phyloP scores from a whole-genome alignment of 2,797 vertebrate genomes.

The Eulemur coronatus region DNA sequence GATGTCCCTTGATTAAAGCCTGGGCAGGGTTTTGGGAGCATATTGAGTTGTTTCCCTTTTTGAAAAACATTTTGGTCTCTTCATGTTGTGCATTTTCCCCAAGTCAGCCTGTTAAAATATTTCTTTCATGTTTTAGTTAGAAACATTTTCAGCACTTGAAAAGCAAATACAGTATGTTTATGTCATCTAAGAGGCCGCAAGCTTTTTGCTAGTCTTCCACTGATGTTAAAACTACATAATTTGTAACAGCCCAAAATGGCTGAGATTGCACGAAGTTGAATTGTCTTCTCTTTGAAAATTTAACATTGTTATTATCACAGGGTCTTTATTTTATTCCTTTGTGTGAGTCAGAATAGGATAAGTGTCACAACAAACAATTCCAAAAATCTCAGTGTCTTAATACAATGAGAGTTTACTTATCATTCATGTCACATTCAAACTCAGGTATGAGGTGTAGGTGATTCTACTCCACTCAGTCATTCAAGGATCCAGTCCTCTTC shows the following conservation, averaged over 20 bases:
- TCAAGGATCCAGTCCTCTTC: background rate
- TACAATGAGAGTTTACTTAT: slow-evolving; percentile 30
- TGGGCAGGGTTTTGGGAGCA: slow-evolving; percentile 34
- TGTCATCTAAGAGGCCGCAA: slow-evolving; percentile 60
- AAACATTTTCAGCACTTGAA: slow-evolving; percentile 72
- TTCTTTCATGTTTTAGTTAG: slow-evolving; percentile 71
- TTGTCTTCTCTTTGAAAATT: slow-evolving; percentile 57
- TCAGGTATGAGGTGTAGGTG: background rate
- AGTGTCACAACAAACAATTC: slow-evolving; percentile 53
- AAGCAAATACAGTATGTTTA: slow-evolving; percentile 76
- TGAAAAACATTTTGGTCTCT: slow-evolving; percentile 64
- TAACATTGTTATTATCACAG: slow-evolving; percentile 50
- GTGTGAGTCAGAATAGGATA: slow-evolving; percentile 11
- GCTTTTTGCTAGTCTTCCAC: slow-evolving; percentile 63
- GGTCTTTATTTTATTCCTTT: slow-evolving; percentile 57
- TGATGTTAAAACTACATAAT: slow-evolving; percentile 70
- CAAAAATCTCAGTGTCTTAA: slow-evolving; percentile 37
- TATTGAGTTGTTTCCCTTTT: slow-evolving; percentile 63
- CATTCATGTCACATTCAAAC: background rate
- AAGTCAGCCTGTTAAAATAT: slow-evolving; percentile 69
- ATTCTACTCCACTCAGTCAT: background rate
- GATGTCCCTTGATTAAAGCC: slow-evolving; percentile 33
- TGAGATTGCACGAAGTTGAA: slow-evolving; percentile 55
- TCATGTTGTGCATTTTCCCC: slow-evolving; percentile 52
- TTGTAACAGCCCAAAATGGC: slow-evolving; percentile 47